Base-by-base conservation (phyloP, 1,140 invertebrate genomes). In the Oscheius sp. region DNA sequence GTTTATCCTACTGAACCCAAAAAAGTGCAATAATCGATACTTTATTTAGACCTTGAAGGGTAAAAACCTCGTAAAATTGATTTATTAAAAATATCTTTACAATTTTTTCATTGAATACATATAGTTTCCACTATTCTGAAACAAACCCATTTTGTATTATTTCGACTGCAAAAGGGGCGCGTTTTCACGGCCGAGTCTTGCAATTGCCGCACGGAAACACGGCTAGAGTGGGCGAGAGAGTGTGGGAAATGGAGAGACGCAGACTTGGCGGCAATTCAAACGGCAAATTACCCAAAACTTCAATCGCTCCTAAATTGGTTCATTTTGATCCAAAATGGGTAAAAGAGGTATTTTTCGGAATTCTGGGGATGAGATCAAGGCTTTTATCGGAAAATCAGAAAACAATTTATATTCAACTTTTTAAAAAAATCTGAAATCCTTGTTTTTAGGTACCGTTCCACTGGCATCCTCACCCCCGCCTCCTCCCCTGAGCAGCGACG, bases 401-500 rank as follows among this genome's bases (percentile, higher is more conserved):
- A 42, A 13, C 34, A 38, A 61, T 45, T 36, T 7, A 61, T 26
- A n/a, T 34, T 36, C 1, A 42, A 42, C 38, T 35, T 78, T 78
- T 78, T n/a, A n/a, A n/a, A n/a, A n/a, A n/a, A n/a, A n/a, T 80
- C 18, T 28, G 15, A n/a, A 20, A 75, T 23, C 18, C 15, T 20
- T 73, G 23, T 2, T 52, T 77, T 76, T 29, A 81, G 80, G 72
- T 81, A 82, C 58, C 75, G 80, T 29, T 81, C 82, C 28, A 82
- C 80, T 3, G 80, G 80, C 2, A 68, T 81, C 23, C 58, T 82
- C 2, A 78, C 79, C 23, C 80, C 80, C 3, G 82, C 80, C 1
- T 82, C 82, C n/a, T 79, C 84, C 36, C 74, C 80, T 10, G 82
- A 82, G 68, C 80, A 82, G 55, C 77, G 80, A 26, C 76, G 79